Conservation (phyloP, 2,888 invertebrate species). For the Nemotelus pantherinus region DNA sequence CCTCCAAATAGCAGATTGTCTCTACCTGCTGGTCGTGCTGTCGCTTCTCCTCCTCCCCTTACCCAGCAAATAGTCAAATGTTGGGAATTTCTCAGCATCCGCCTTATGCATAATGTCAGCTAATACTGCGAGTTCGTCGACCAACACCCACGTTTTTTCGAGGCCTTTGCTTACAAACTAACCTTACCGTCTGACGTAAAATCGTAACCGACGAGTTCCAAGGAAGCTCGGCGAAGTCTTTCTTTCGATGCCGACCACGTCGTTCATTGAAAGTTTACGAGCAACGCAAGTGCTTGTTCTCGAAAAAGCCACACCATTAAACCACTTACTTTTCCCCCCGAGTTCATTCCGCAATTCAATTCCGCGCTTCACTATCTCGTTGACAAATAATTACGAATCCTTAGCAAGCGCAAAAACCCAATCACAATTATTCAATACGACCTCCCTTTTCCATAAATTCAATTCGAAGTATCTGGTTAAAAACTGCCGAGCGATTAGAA, state of each 20-base stretch:
- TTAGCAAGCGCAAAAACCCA: not conserved
- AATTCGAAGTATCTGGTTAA: too few relatives aligned
- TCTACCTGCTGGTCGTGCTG: too few relatives aligned
- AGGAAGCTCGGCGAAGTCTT: not conserved
- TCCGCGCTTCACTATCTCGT: not conserved
- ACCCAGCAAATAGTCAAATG: not conserved
- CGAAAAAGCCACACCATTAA: not conserved
- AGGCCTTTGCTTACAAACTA: slow-evolving; percentile 14
- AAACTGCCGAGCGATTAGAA: too few relatives aligned
- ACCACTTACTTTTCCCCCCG: too few relatives aligned
- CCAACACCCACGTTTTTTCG: slow-evolving; percentile 14
- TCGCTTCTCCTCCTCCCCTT: too few relatives aligned
- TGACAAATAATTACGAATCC: not conserved
- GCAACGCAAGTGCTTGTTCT: slow-evolving; percentile 5
- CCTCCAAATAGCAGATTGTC: too few relatives aligned
- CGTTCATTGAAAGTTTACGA: not conserved
- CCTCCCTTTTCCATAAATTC: too few relatives aligned
- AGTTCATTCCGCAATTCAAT: not conserved
- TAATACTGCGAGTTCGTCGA: not conserved
- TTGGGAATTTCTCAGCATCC: not conserved
- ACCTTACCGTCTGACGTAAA: slow-evolving; percentile 29
- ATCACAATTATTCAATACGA: too few relatives aligned
- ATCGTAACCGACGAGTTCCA: not conserved
- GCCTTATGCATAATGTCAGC: not conserved
- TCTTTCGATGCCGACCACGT: too few relatives aligned